phyloP scores from a whole-genome alignment of 2,797 vertebrate genomes.

The Pangasius djambal region DNA sequence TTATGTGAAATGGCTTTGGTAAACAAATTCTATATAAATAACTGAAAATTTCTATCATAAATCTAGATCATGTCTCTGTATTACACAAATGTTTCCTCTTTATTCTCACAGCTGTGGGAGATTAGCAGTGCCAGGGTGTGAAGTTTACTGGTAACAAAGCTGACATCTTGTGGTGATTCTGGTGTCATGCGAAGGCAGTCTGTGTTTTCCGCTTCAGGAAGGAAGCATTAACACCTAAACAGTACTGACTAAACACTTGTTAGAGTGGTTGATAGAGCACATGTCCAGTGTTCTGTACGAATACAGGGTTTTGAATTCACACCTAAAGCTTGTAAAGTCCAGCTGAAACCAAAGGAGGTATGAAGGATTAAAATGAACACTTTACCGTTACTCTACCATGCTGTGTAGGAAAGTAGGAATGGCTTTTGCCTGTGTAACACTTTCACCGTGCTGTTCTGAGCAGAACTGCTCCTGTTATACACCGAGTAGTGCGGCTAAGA shows the following conservation, averaged over 20 bases:
- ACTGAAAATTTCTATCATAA: background rate
- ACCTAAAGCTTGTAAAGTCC: background rate
- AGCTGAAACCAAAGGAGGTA: background rate
- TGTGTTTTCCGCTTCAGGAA: background rate
- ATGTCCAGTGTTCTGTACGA: background rate
- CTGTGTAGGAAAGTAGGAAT: background rate
- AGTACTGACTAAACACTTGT: background rate
- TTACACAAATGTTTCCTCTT: background rate
- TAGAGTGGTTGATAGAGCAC: background rate
- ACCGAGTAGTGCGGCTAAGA: background rate
- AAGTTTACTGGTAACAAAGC: background rate
- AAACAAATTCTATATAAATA: background rate
- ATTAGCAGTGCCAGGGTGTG: background rate
- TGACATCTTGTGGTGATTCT: background rate
- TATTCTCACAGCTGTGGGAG: background rate
- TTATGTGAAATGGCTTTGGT: background rate
- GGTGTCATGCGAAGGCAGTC: background rate
- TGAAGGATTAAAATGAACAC: background rate
- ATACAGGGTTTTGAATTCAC: background rate
- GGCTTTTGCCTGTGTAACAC: background rate
- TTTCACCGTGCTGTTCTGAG: background rate
- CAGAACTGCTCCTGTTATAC: background rate
- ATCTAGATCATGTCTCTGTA: background rate
- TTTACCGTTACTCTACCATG: background rate
- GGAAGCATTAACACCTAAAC: background rate